Evolutionary conservation across 2,888 invertebrate species (phyloP).

Genomic region (Ophion costatus): DNA sequence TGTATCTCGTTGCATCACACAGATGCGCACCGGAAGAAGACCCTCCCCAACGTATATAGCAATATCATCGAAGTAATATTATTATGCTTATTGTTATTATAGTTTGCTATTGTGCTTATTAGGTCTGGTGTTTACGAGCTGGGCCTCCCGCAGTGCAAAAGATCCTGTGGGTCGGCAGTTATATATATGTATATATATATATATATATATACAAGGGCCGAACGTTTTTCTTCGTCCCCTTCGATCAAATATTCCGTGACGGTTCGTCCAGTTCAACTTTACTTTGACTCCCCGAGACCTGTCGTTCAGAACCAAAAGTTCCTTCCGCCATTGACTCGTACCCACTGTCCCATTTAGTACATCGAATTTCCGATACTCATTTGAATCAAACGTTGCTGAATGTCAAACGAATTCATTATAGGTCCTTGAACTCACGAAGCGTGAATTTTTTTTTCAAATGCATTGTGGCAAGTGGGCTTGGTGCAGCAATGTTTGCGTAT

Average conservation of each 20-base stretch:
- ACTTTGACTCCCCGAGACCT: conserved; percentile 56
- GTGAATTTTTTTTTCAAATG: neutral
- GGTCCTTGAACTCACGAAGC: conserved; percentile 21
- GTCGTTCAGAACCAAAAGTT: conserved; percentile 60
- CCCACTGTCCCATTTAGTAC: conserved; percentile 24
- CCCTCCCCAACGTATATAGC: conserved; percentile 33
- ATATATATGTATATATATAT: conserved; percentile 10
- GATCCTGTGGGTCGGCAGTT: conserved; percentile 30
- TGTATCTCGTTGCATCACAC: conserved; percentile 66
- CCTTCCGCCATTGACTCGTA: conserved; percentile 47
- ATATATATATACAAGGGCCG: conserved; percentile 20
- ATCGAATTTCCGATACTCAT: conserved; percentile 38
- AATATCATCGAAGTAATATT: conserved; percentile 46
- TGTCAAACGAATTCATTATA: conserved; percentile 41
- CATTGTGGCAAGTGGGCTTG: too few relatives aligned
- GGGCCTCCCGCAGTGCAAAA: conserved; percentile 61
- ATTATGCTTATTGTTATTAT: conserved; percentile 60
- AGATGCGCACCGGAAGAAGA: conserved; percentile 58
- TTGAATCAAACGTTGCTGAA: conserved; percentile 3
- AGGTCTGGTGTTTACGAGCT: conserved; percentile 58
- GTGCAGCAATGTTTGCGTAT: too few relatives aligned
- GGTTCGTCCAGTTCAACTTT: conserved; percentile 54
- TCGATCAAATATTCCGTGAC: conserved; percentile 53
- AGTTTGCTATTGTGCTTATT: conserved; percentile 62
- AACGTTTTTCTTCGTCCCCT: conserved; percentile 41